Base-by-base conservation (phyloP, 2,797 vertebrate genomes). In the Corythornis leucogaster region DNA sequence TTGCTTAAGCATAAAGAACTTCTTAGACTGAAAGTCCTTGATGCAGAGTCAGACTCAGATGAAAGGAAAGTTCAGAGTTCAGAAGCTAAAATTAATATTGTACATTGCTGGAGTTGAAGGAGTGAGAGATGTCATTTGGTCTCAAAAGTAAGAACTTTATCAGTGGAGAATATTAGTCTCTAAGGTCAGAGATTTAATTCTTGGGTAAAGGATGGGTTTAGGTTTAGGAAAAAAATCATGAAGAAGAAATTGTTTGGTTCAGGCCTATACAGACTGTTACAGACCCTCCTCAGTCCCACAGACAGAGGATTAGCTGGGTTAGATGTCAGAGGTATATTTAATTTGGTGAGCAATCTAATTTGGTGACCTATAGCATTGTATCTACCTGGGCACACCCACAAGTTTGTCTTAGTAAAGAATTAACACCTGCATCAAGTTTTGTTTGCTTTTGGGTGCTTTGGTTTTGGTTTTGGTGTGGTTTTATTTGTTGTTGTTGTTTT, bases 21-120 rank as follows among this genome's bases (percentile, higher is more conserved):
- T 77, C 58, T 74, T 33, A 75, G 20, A 51, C 13, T 70, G 75
- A 38, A 77, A 45, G 50, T 11, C 45, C 19, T 78, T 43, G 22
- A 61, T 45, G 45, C 33, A 17, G 0, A 75, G n/a, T 45, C 42
- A 63, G 57, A 45, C 25, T 45, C 0, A 0, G n/a, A 74, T 22
- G 20, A 82, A 78, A 83, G 11, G 12, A 24, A 81, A 55, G 6
- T 59, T 84, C 30, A 28, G 42, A 58, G 50, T 45, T 77, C 53
- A 64, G 54, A 71, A 74, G 14, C 40, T n/a, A 28, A 85, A 85
- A 85, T 28, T 42, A 57, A 40, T 45, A n/a, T 10, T 21, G 9
- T 50, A 20, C 53, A 33, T 64, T 83, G 25, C 58, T 75, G 38
- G 31, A 70, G 28, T 5, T 75, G n/a, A 31, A 81, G 48, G 69